Conservation (phyloP, 2,888 invertebrate species). For the Caenorhabditis sinica region DNA sequence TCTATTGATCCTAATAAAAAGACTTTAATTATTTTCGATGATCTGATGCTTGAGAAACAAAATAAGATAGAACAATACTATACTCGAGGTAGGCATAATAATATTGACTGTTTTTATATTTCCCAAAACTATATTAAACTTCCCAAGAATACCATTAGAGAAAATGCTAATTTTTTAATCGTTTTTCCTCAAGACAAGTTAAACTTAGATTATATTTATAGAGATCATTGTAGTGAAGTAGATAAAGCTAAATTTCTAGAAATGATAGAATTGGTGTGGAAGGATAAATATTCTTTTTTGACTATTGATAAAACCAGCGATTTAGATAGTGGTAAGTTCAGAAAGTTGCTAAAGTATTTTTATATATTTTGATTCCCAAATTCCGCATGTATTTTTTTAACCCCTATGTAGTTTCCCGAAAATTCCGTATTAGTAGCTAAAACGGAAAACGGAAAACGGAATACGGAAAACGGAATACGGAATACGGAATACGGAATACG, state of each 20-base stretch:
- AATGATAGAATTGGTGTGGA: constrained; percentile 6
- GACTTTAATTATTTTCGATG: constrained; percentile 30
- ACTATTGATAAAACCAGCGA: constrained; percentile 42
- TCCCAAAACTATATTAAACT: constrained; percentile 46
- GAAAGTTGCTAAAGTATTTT: constrained; percentile 35
- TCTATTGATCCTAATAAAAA: constrained; percentile 31
- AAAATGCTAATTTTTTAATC: constrained; percentile 41
- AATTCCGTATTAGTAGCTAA: background rate
- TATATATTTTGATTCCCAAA: too few species aligned
- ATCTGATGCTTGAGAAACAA: constrained; percentile 29
- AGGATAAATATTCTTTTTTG: constrained; percentile 36
- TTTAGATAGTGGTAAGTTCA: constrained; percentile 29
- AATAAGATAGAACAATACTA: constrained; percentile 41
- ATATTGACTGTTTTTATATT: constrained; percentile 35
- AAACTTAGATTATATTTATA: constrained; percentile 27
- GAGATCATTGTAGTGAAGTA: constrained; percentile 22
- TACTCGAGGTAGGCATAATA: constrained; percentile 29
- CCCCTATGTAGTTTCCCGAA: too few species aligned
- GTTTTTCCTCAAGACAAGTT: constrained; percentile 36
- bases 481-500: too few species aligned
- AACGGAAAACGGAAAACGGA: background rate
- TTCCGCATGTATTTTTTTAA: too few species aligned
- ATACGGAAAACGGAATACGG: too few species aligned
- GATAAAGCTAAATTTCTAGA: constrained; percentile 18
- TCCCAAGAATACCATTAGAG: constrained; percentile 37